Conservation (phyloP, 2,797 vertebrate species). For the Hyperoplus immaculatus region DNA sequence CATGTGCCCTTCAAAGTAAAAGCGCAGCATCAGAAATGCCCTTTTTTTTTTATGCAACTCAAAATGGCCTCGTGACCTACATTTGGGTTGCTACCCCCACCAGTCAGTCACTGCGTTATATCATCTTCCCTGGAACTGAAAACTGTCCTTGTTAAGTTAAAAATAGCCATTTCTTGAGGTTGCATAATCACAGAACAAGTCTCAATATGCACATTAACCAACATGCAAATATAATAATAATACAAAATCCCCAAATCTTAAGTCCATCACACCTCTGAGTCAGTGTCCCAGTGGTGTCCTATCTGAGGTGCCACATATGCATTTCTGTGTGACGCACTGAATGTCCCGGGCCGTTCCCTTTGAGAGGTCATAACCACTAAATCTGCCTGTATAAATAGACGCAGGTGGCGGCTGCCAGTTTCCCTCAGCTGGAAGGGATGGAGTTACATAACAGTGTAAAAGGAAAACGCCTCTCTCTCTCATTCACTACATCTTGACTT, state of each 20-base stretch:
- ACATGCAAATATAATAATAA: background rate
- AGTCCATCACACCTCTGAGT: background rate
- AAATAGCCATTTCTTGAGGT: background rate
- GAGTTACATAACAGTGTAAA: slow-evolving; percentile 45
- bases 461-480: slow-evolving; percentile 17
- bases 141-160: background rate
- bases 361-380: slow-evolving; percentile 64
- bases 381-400: slow-evolving; percentile 76
- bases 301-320: background rate
- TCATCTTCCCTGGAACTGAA: background rate
- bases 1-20: no score
- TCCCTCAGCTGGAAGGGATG: slow-evolving; percentile 40
- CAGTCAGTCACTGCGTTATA: background rate
- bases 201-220: background rate
- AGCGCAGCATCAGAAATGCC: no score
- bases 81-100: no score
- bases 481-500: background rate
- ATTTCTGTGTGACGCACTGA: slow-evolving; percentile 50
- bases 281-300: background rate
- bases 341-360: slow-evolving; percentile 52
- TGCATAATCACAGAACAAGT: background rate
- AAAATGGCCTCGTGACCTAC: no score
- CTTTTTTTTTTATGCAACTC: background rate
- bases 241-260: no score
- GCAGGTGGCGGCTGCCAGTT: slow-evolving; percentile 25